phyloP scores from a whole-genome alignment of 2,113 vertebrate genomes.

The Periophthalmodon schlosseri region DNA sequence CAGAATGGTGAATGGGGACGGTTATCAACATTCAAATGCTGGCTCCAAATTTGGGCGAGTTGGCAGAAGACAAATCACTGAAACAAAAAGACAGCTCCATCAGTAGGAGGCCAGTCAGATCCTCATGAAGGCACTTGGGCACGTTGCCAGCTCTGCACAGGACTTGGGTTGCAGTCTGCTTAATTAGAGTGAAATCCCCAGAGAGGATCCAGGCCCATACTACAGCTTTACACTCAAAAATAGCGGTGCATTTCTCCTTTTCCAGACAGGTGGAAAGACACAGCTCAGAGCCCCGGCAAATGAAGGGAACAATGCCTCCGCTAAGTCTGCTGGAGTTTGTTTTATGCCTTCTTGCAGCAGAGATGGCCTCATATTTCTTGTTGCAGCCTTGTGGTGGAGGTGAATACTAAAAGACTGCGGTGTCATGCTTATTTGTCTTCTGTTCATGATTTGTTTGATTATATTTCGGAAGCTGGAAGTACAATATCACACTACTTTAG shows the following conservation, averaged over 20 bases:
- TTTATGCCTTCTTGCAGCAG: constrained; percentile 23
- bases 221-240: constrained; percentile 32
- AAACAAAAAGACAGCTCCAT: constrained; percentile 51
- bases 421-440: constrained; percentile 22
- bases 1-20: constrained; percentile 38
- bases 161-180: constrained; percentile 58
- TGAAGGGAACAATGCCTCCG: constrained; percentile 38
- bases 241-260: constrained; percentile 21
- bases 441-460: constrained; percentile 34
- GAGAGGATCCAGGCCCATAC: constrained; percentile 60
- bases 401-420: constrained; percentile 24
- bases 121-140: constrained; percentile 61
- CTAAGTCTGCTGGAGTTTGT: constrained; percentile 14
- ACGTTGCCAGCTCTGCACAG: constrained; percentile 55
- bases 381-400: constrained; percentile 23
- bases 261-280: constrained; percentile 36
- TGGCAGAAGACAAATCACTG: constrained; percentile 51
- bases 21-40: constrained; percentile 44
- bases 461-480: constrained; percentile 6
- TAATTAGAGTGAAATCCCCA: constrained; percentile 67
- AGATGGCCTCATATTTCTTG: constrained; percentile 26
- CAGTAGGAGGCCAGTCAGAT: constrained; percentile 55
- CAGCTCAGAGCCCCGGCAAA: constrained; percentile 28
- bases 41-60: constrained; percentile 38
- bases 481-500: constrained; percentile 14